These are phyloP conservation scores for Lophius americanus DNA, from an alignment of 2,797 vertebrate genomes.

Conservation along the genomic window DNA sequence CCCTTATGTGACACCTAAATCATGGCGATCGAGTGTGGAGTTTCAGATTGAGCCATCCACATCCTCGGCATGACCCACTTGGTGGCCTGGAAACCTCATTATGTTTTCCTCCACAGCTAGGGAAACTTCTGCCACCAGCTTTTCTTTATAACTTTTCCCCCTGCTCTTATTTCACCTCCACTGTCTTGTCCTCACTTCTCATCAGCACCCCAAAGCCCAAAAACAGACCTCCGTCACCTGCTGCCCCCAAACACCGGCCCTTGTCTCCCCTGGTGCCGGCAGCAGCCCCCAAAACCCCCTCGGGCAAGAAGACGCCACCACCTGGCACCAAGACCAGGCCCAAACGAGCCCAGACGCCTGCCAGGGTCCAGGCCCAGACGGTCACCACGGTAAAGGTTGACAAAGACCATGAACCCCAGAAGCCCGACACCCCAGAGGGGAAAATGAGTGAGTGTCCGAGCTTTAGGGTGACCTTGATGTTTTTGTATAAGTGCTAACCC, in stretches of 20 bases:
- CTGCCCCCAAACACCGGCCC: constrained; percentile 83
- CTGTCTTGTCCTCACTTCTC: constrained; percentile 3
- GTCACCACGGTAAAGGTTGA: constrained; percentile 73
- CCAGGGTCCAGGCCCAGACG: constrained; percentile 73
- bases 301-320: constrained; percentile 76
- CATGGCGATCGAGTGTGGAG: constrained; percentile 5
- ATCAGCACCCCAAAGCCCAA: constrained; percentile 80
- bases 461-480: constrained; percentile 43
- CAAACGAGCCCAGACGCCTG: constrained; percentile 81
- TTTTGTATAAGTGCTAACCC: constrained; percentile 28
- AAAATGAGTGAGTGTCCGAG: constrained; percentile 71
- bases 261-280: constrained; percentile 81
- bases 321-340: constrained; percentile 83
- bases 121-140: background rate
- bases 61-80: constrained; percentile 52
- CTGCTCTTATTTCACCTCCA: constrained; percentile 2
- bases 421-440: constrained; percentile 66
- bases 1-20: constrained; percentile 14
- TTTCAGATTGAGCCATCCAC: constrained; percentile 21
- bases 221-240: constrained; percentile 87
- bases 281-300: constrained; percentile 59
- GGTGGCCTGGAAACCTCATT: constrained; percentile 20
- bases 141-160: background rate
- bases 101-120: constrained; percentile 1
- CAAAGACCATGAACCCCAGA: constrained; percentile 52